Evolutionary conservation across 2,113 vertebrate species (phyloP), one percentile per base, ranked within the genome.

Genomic region (Fregata magnificens): DNA sequence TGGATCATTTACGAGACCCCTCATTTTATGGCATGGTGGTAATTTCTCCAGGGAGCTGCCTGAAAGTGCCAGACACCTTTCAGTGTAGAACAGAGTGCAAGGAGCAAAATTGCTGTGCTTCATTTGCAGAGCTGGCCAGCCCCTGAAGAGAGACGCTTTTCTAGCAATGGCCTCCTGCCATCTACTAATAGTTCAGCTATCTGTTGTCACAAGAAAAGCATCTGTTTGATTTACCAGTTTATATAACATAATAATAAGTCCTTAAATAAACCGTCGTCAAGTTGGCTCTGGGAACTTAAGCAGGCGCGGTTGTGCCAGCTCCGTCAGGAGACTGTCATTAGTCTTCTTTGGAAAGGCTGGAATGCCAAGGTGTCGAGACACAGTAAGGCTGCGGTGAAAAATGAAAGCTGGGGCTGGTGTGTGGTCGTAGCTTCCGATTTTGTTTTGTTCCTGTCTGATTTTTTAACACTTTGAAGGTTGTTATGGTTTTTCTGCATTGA

Each of bases 171-270:
- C 79, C 38, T 88, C 82, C 69, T 79, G 65, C 96, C 93, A 84
- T 96, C 91, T 91, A 17, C 94, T 96, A 89, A 91, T 95, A 96
- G 92, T 96, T 95, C 69, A 93, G 84, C 84, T 96, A 90, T 94
- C 84, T 97, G 90, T 95, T 93, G 72, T 94, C 87, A 95, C 88
- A 91, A 93, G 94, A 89, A 94, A 97, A 97, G 95, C 93, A 95
- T 93, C 96, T 95, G 93, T 95, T 94, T 94, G 96, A 95, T 97
- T 96, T 97, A 93, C 95, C 91, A 91, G 95, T 97, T 86, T 93
- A 96, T 95, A 70, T 94, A 95, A 93, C 79, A 86, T 83, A 92
- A 53, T 83, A 92, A 53, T 86, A 84, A 96, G 92, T 80, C 97
- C 96, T 96, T 96, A 97, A 95, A 96, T 96, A 97, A 94, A 91